These are phyloP conservation scores for Apantesis nais DNA, from an alignment of 2,888 invertebrate genomes.

Conservation along the genomic window DNA sequence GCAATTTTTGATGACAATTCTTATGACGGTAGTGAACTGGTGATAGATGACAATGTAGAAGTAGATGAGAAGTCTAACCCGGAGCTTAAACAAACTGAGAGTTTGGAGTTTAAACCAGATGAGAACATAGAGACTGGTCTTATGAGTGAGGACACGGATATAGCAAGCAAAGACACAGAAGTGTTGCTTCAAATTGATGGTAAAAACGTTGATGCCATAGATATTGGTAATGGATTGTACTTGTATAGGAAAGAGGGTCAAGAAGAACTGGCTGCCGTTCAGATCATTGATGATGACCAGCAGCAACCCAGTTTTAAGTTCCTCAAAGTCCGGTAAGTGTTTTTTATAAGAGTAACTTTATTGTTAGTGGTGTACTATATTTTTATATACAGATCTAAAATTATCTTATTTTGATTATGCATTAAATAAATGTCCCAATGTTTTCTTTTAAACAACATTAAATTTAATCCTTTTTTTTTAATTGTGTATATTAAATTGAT, in stretches of 20 bases:
- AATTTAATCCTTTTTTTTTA: not conserved
- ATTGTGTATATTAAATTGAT: too few relatives aligned
- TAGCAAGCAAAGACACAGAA: conserved; percentile 73
- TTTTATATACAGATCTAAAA: not conserved
- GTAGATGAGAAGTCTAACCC: conserved; percentile 64
- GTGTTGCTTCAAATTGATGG: conserved; percentile 81
- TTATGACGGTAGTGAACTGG: conserved; percentile 79
- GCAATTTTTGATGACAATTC: conserved; percentile 83
- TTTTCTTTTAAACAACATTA: not conserved
- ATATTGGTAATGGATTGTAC: conserved; percentile 80
- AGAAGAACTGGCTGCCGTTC: conserved; percentile 78
- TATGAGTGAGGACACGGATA: conserved; percentile 57
- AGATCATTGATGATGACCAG: conserved; percentile 73
- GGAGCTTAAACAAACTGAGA: conserved; percentile 54
- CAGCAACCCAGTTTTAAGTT: conserved; percentile 77
- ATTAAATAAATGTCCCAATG: not conserved
- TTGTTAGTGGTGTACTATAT: not conserved
- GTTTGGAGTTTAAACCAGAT: conserved; percentile 51
- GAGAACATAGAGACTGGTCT: conserved; percentile 53
- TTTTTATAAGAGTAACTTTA: not conserved
- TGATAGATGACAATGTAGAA: conserved; percentile 80
- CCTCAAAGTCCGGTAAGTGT: conserved; percentile 80
- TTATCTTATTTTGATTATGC: not conserved
- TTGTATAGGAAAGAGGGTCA: conserved; percentile 77
- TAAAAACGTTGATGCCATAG: conserved; percentile 80